phyloP scores from a whole-genome alignment of 2,888 invertebrate species.

The Lasioglossum zephyrum region DNA sequence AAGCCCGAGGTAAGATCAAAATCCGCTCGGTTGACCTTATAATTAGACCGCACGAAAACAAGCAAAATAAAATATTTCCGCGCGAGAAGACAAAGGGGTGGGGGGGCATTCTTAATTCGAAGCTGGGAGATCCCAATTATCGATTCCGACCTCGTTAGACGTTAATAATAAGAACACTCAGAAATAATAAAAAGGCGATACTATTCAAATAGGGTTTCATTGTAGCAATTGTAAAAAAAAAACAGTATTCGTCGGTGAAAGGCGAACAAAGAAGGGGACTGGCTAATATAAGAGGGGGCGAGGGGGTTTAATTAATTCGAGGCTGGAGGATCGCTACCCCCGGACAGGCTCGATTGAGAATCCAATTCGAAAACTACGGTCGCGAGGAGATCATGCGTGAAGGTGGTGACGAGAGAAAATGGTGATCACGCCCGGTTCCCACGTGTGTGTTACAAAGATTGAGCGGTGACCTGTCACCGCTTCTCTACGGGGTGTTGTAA shows the following conservation, averaged over 20 bases:
- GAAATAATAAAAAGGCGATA: background rate
- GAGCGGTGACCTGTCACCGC: constrained; percentile 85
- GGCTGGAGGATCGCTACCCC: constrained; percentile 34
- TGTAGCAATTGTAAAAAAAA: background rate
- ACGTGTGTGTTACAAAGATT: constrained; percentile 76
- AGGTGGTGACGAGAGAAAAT: constrained; percentile 69
- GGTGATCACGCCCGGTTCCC: constrained; percentile 53
- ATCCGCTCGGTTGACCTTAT: background rate
- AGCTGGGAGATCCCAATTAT: constrained; percentile 23
- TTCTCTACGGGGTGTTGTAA: constrained; percentile 83
- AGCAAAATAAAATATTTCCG: background rate
- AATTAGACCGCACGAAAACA: background rate
- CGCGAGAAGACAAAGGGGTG: background rate
- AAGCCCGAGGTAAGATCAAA: background rate
- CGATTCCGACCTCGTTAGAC: background rate
- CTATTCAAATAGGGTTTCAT: background rate
- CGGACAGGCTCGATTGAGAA: constrained; percentile 56
- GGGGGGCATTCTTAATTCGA: background rate
- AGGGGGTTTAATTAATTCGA: constrained; percentile 62
- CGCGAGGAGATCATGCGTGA: constrained; percentile 70
- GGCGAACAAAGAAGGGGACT: background rate
- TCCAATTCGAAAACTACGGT: constrained; percentile 69
- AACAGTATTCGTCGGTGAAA: background rate
- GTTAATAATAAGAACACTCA: background rate
- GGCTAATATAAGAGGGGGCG: constrained; percentile 5